Evolutionary conservation across 2,888 invertebrate genomes (phyloP).

Genomic region (Parelbella ahira): DNA sequence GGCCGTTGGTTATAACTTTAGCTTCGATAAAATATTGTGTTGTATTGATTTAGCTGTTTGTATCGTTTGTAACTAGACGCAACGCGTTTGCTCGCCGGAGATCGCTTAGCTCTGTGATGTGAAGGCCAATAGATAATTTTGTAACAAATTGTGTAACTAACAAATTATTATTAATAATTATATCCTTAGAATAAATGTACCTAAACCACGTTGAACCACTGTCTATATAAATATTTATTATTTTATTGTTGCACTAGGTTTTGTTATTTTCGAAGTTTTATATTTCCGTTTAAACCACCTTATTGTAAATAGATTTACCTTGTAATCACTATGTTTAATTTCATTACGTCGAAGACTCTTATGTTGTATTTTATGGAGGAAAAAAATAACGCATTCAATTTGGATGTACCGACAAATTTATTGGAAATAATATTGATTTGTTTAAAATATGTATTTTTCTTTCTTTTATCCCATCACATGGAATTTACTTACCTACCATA

Average conservation of each 20-base stretch:
- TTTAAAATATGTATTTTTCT: conserved; percentile 61
- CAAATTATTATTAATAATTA: conserved; percentile 48
- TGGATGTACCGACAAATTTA: conserved; percentile 80
- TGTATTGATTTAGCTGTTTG: conserved; percentile 20
- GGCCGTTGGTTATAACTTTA: no score
- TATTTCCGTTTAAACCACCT: conserved; percentile 72
- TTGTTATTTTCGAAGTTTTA: conserved; percentile 78
- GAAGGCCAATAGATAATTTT: conserved; percentile 78
- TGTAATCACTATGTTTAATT: conserved; percentile 68
- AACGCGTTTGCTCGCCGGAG: conserved; percentile 51
- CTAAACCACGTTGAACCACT: conserved; percentile 75
- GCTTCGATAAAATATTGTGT: conserved; percentile 14
- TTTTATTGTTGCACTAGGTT: conserved; percentile 78
- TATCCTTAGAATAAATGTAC: conserved; percentile 67
- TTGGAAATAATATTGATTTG: conserved; percentile 81
- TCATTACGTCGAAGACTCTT: conserved; percentile 66
- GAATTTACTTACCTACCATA: no score
- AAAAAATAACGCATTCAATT: conserved; percentile 70
- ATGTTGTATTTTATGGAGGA: conserved; percentile 65
- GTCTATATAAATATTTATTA: conserved; percentile 73
- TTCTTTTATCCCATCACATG: conserved; percentile 28
- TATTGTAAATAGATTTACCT: conserved; percentile 71
- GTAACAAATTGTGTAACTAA: conserved; percentile 75
- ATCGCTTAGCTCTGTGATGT: conserved; percentile 76
- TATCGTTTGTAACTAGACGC: no score